A percentile compares a stretch with the other conserved stretches of the same genome.
Conservation (phyloP, 2,797 vertebrate species). For the Odontamblyopus rebecca region DNA sequence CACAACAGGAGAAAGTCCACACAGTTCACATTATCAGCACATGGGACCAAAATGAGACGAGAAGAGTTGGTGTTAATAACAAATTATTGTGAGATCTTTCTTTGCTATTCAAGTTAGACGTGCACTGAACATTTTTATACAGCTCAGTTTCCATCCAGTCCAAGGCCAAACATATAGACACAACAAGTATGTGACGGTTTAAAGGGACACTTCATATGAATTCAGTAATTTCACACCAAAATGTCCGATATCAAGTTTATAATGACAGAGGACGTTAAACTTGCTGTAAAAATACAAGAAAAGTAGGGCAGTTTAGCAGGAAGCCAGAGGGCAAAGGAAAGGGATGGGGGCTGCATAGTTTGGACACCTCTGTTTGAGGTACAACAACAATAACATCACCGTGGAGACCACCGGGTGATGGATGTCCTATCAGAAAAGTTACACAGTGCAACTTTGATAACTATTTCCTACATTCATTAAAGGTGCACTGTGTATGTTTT, state of each 20-base stretch:
- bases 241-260: not conserved
- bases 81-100: conserved; percentile 33
- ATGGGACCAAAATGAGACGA: conserved; percentile 20
- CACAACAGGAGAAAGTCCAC: conserved; percentile 30
- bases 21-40: conserved; percentile 29
- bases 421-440: no score
- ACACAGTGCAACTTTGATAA: no score
- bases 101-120: not conserved
- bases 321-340: no score
- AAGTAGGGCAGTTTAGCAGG: no score
- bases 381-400: not conserved
- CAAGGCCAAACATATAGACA: not conserved
- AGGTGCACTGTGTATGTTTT: no score
- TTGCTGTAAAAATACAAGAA: not conserved
- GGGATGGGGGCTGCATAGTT: no score
- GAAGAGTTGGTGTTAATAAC: conserved; percentile 33
- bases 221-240: not conserved
- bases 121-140: not conserved
- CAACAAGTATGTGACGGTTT: no score
- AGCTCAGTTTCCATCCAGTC: not conserved
- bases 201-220: no score
- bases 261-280: not conserved
- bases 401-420: no score
- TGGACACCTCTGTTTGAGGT: no score
- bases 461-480: no score